Conservation (phyloP, 2,797 vertebrate genomes). For the Valencia hispanica region DNA sequence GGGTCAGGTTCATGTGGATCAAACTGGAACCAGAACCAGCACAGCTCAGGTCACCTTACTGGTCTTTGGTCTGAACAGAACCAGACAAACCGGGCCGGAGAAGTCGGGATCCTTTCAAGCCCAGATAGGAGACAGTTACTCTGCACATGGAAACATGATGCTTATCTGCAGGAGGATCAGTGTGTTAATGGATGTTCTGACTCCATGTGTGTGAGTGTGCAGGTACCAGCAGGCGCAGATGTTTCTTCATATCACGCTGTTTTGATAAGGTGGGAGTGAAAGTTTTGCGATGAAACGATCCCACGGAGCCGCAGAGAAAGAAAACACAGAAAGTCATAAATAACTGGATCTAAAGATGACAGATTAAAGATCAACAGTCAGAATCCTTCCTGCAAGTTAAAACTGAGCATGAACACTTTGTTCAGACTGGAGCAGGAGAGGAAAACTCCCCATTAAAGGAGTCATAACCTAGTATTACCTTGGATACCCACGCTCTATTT, state of each 20-base stretch:
- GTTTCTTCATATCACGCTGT: constrained; percentile 24
- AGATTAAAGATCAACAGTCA: constrained; percentile 4
- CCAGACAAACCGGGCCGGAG: too few species aligned
- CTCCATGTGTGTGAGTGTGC: constrained; percentile 5
- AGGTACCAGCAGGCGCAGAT: constrained; percentile 23
- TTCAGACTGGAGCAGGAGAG: too few species aligned
- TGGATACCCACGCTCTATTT: too few species aligned
- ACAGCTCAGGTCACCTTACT: too few species aligned
- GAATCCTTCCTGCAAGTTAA: background rate
- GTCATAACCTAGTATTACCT: too few species aligned
- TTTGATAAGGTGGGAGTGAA: constrained; percentile 33
- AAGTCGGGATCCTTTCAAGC: too few species aligned
- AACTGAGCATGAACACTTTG: too few species aligned
- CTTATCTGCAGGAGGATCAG: background rate
- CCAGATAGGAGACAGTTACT: too few species aligned
- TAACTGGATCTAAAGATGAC: background rate
- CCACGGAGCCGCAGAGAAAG: background rate
- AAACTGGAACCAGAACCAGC: background rate
- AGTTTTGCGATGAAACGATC: constrained; percentile 21
- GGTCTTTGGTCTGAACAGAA: too few species aligned
- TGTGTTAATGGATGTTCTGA: background rate
- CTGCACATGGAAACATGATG: background rate
- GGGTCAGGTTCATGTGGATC: too few species aligned
- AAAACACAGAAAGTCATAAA: background rate
- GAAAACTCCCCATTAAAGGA: too few species aligned